phyloP scores from a whole-genome alignment of 2,113 vertebrate genomes.

The Cottus gobio region DNA sequence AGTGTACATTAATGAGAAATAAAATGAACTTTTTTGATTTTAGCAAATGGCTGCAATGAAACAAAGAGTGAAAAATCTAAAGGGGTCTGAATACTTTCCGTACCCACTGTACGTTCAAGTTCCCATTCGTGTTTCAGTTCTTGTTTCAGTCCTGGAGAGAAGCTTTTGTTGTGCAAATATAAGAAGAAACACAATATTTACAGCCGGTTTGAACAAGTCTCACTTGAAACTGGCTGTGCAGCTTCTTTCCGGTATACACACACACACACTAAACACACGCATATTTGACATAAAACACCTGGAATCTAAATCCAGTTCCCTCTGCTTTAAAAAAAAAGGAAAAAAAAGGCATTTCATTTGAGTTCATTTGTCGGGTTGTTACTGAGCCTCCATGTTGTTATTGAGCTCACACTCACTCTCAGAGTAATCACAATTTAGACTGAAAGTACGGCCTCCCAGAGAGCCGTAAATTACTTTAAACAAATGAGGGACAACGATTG shows the following conservation, averaged over 20 bases:
- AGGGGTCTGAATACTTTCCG: too few relatives aligned
- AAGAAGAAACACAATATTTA: neutral
- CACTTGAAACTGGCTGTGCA: neutral
- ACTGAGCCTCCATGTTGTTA: neutral
- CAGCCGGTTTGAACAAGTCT: conserved; percentile 29
- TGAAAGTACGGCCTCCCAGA: neutral
- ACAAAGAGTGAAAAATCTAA: too few relatives aligned
- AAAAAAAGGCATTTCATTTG: neutral
- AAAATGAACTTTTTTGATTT: too few relatives aligned
- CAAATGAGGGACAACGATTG: neutral
- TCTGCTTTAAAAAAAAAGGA: neutral
- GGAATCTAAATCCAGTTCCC: conserved; percentile 11
- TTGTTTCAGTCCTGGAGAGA: neutral
- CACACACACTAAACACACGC: neutral
- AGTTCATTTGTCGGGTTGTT: neutral
- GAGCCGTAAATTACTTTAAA: neutral
- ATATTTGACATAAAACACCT: neutral
- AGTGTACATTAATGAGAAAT: too few relatives aligned
- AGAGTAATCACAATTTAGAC: neutral
- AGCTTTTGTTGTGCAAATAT: neutral
- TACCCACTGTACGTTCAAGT: too few relatives aligned
- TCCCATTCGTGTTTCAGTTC: neutral
- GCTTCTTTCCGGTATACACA: neutral
- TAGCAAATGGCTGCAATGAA: too few relatives aligned
- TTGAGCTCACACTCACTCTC: neutral